phyloP scores from a whole-genome alignment of 2,113 vertebrate genomes.

The Crotalus horridus region DNA sequence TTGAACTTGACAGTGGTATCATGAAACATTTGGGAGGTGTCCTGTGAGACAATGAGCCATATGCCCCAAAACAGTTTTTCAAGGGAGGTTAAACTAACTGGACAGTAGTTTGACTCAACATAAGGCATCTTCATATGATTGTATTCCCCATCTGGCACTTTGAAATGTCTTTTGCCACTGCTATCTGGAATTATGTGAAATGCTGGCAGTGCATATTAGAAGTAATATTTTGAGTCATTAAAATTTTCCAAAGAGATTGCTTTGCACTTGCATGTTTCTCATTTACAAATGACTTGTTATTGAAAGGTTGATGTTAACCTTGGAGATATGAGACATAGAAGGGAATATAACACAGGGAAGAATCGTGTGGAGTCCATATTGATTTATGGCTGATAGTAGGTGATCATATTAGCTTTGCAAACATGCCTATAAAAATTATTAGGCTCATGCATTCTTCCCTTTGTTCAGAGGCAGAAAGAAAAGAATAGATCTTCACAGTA shows the following conservation, averaged over 20 bases:
- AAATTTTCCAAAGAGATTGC: neutral
- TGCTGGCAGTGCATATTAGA: neutral
- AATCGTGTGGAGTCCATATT: neutral
- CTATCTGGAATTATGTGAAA: neutral
- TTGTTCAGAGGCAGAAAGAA: neutral
- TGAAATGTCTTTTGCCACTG: neutral
- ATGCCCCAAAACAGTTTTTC: neutral
- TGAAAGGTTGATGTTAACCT: neutral
- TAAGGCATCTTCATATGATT: neutral
- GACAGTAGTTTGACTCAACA: neutral
- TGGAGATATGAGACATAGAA: neutral
- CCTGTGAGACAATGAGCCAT: neutral
- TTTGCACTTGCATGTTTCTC: neutral
- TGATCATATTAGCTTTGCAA: neutral
- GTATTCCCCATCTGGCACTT: neutral
- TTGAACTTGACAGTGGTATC: neutral
- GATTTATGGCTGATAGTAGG: neutral
- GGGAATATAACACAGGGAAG: neutral
- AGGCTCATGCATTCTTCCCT: neutral
- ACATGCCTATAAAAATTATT: neutral
- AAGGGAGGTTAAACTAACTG: neutral
- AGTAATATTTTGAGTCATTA: neutral
- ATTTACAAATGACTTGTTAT: neutral
- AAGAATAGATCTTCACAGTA: neutral
- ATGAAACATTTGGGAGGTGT: neutral